Evolutionary conservation across 2,888 invertebrate genomes (phyloP), one percentile per base, ranked within the genome.

Genomic region (Nasonia oneida): DNA sequence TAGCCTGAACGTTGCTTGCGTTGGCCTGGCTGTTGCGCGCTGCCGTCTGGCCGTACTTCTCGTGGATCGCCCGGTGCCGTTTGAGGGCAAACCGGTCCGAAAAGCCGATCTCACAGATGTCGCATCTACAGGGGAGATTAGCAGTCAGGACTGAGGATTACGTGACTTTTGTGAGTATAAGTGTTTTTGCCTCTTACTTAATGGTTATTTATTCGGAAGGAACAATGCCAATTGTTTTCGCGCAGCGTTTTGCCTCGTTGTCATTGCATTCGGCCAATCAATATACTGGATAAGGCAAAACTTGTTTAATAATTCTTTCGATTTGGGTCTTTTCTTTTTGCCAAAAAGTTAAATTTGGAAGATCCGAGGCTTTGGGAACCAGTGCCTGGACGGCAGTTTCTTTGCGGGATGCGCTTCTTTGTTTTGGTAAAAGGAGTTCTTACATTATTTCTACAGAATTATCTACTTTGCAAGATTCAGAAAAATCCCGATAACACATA

Each of bases 81-180:
- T 98, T 98, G 86, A 98, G 94, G 37, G 98, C 97, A 92, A 98
- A 97, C 88, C 97, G 95, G 93, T 98, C 97, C 42, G 97, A 97
- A 92, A 98, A 97, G 81, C 97, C 97, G 71, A 97, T 97, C 87
- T 97, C 97, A 92, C 97, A 98, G 82, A 96, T 97, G 89, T 97
- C 97, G 93, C 97, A 97, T 92, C 97, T 96, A 90, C 64, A 77
- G 83, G 80, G 81, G 77, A 83, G 67, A 83, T 75, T 57, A 84
- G 67, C 81, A 81, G 79, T 84, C 83, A 84, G 77, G 71, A 71
- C 76, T 86, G 39, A 93, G 94, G 81, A 93, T 67, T 83, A 73
- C 64, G 50, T 81, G 50, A 61, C 33, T 83, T 47, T 82, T 79
- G 61, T 78, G 5, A 78, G 53, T 79, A 76, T 83, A 39, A 84